Evolutionary conservation across 2,797 vertebrate species (phyloP).

Genomic region (Cichlasoma orientale): DNA sequence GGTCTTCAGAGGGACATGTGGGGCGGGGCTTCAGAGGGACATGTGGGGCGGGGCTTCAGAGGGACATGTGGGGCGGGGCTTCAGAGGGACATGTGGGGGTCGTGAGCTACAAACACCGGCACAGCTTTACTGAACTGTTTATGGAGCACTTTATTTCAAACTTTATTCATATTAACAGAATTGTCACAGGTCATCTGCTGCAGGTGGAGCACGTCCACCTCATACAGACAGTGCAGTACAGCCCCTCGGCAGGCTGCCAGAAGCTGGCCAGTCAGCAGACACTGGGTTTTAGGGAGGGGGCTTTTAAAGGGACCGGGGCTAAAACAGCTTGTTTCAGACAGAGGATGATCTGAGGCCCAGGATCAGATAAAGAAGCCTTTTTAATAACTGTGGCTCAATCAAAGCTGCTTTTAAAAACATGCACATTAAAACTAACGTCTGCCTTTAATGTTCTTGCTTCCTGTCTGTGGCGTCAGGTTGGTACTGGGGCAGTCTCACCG

Average conservation of each 20-base stretch:
- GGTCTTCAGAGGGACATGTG: too few relatives aligned
- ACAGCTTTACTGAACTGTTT: background rate
- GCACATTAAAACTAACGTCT: background rate
- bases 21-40: background rate
- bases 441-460: background rate
- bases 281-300: background rate
- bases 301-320: background rate
- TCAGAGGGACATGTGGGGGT: background rate
- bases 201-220: too few relatives aligned
- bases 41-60: too few relatives aligned
- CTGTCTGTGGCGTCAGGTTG: slow-evolving; percentile 81
- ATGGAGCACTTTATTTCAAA: too few relatives aligned
- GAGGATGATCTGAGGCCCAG: background rate
- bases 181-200: too few relatives aligned
- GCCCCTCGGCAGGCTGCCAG: background rate
- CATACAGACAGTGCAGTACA: too few relatives aligned
- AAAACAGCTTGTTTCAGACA: background rate
- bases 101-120: background rate
- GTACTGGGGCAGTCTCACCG: slow-evolving; percentile 96
- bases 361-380: background rate
- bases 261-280: background rate
- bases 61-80: background rate
- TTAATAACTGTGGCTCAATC: background rate
- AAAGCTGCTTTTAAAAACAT: background rate
- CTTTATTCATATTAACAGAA: too few relatives aligned